These are phyloP conservation scores for Plutella xylostella DNA, from an alignment of 2,888 invertebrate species.

Conservation along the genomic window DNA sequence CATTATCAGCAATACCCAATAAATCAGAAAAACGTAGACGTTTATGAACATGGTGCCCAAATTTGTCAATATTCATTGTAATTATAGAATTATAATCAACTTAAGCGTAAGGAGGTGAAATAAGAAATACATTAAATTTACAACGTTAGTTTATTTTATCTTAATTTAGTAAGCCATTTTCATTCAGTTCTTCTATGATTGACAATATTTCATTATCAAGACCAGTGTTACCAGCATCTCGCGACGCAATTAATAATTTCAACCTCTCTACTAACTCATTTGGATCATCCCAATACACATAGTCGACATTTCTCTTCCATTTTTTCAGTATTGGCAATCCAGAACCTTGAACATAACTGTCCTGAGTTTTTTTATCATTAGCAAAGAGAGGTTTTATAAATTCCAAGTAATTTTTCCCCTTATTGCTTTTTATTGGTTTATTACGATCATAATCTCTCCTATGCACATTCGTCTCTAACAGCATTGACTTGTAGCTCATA, in stretches of 20 bases:
- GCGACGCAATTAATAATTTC: slow-evolving; percentile 19
- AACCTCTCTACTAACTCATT: slow-evolving; percentile 20
- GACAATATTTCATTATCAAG: slow-evolving; percentile 29
- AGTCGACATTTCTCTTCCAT: slow-evolving; percentile 13
- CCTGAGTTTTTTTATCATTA: background rate
- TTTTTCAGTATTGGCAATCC: background rate
- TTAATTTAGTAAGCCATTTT: background rate
- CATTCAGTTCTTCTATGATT: slow-evolving; percentile 25
- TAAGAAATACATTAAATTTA: background rate
- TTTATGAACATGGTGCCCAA: background rate
- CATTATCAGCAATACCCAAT: background rate
- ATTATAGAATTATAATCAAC: background rate
- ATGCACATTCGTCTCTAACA: background rate
- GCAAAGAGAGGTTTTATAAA: background rate
- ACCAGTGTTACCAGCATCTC: slow-evolving; percentile 19
- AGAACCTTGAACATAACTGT: background rate
- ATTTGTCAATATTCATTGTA: too few species aligned
- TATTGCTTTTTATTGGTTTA: background rate
- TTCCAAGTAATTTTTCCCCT: background rate
- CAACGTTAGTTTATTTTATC: background rate
- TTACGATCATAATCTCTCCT: background rate
- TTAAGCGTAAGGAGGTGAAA: background rate
- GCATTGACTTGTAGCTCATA: background rate
- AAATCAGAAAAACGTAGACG: background rate
- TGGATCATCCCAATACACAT: slow-evolving; percentile 20